phyloP scores from a whole-genome alignment of 1,140 invertebrate genomes.

The Pogonomyrmex barbatus region DNA sequence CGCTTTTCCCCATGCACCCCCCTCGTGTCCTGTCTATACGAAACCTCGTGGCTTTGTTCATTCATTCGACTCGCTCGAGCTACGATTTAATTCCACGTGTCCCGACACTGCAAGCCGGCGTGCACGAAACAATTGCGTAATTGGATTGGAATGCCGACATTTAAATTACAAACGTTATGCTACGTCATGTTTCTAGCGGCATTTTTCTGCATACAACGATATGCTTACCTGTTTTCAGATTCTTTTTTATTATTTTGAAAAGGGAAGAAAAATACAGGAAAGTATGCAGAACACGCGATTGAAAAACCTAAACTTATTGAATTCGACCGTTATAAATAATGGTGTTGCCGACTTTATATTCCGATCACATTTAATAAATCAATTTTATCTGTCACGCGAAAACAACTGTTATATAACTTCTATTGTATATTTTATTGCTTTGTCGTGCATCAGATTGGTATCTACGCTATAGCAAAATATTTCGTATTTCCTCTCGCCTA shows the following conservation, averaged over 20 bases:
- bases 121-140: slow-evolving; percentile 22
- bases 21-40: not conserved
- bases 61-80: slow-evolving; percentile 23
- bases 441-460: slow-evolving; percentile 45
- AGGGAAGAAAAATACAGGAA: not conserved
- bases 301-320: slow-evolving; percentile 21
- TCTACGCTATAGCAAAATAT: slow-evolving; percentile 6
- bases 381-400: slow-evolving; percentile 32
- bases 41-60: slow-evolving; percentile 17
- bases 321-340: slow-evolving; percentile 40
- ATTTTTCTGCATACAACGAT: not conserved
- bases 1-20: not conserved
- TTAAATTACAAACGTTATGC: slow-evolving; percentile 2
- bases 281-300: slow-evolving; percentile 24
- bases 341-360: slow-evolving; percentile 23
- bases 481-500: not conserved
- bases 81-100: slow-evolving; percentile 43
- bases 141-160: slow-evolving; percentile 30
- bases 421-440: slow-evolving; percentile 54
- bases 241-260: slow-evolving; percentile 17
- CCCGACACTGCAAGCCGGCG: not conserved
- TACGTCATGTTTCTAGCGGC: not conserved
- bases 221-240: not conserved
- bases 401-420: slow-evolving; percentile 38
- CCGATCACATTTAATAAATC: slow-evolving; percentile 54